Conservation (phyloP, 1,140 invertebrate genomes). For the Drosophila santomea region DNA sequence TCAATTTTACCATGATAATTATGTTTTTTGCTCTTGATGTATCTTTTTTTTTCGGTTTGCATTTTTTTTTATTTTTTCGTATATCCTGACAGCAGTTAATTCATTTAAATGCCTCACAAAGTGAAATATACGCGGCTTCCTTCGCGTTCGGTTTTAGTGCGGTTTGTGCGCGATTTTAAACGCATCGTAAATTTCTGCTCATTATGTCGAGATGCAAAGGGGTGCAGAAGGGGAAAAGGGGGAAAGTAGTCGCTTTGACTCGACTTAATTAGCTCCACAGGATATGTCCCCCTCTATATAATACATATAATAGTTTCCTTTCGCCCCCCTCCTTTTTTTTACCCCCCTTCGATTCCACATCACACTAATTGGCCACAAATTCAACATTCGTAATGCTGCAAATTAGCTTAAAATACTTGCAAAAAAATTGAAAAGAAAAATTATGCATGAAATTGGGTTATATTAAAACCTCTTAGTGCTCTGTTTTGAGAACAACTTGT, state of each 20-base stretch:
- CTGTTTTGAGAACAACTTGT: too few species aligned
- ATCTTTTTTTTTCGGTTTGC: not conserved
- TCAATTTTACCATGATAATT: slow-evolving; percentile 39
- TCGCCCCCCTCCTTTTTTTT: not conserved
- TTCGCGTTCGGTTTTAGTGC: slow-evolving; percentile 17
- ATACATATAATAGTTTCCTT: slow-evolving; percentile 12
- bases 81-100: slow-evolving; percentile 51
- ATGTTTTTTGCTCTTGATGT: slow-evolving; percentile 34
- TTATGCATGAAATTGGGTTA: not conserved
- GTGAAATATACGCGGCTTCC: slow-evolving; percentile 36
- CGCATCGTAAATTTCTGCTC: slow-evolving; percentile 50
- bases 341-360: not conserved
- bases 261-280: slow-evolving; percentile 28
- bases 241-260: slow-evolving; percentile 6
- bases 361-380: slow-evolving; percentile 31
- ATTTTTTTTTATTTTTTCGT: slow-evolving; percentile 12
- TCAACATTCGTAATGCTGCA: slow-evolving; percentile 13
- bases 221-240: not conserved
- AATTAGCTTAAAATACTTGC: slow-evolving; percentile 10
- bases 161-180: slow-evolving; percentile 44
- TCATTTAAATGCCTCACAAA: slow-evolving; percentile 63
- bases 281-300: not conserved
- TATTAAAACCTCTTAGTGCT: not conserved
- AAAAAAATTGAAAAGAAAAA: not conserved
- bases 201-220: slow-evolving; percentile 32